Base-by-base conservation (phyloP, 2,888 invertebrate species). In the Allygus modestus region DNA sequence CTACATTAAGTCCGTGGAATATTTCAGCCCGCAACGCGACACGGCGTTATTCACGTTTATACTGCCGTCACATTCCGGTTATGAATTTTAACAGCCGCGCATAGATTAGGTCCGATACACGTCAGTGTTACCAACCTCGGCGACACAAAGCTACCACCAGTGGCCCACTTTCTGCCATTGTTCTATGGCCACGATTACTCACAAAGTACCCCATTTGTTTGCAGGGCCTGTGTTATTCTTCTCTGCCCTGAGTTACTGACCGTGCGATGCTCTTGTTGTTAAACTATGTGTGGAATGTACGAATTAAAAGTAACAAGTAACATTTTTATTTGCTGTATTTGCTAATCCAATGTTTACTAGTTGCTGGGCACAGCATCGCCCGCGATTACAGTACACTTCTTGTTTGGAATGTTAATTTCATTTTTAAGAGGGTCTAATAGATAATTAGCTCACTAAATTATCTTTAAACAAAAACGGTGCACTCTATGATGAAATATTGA, bases 81-180 rank as follows among this genome's bases (percentile, higher is more conserved):
- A 82, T 82, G 82, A 82, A 82, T 82, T 82, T 82, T 82, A 82
- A 82, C 82, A 33, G 54, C 82, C 43, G 69, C 41, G 73, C 82
- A 82, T 71, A 82, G 71, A 82, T 71, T 82, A 82, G 69, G 37
- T 4, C 12, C 23, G 28, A 7, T 28, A 9, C 1, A 61, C 20
- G 26, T 23, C 61, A 61, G 46, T 46, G 46, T 46, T 46, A 46
- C 46, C 46, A 46, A 46, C 46, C 58, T 58, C n/a, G 51, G 20
- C 69, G 33, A 31, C 69, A 61, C 69, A 69, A 73, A 20, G 73
- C 73, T 20, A 77, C 77, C 41, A 77, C 41, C 41, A 51, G 23
- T 77, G 77, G 23, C 51, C 77, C 46, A 77, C 77, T 77, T 77
- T 77, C 77, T 15, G 26, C 77, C 77, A 77, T 77, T 77, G 77